Percentiles rank a stretch among this genome's conserved stretches.
phyloP scores from a whole-genome alignment of 2,888 invertebrate species.

The Ophion ellenae region DNA sequence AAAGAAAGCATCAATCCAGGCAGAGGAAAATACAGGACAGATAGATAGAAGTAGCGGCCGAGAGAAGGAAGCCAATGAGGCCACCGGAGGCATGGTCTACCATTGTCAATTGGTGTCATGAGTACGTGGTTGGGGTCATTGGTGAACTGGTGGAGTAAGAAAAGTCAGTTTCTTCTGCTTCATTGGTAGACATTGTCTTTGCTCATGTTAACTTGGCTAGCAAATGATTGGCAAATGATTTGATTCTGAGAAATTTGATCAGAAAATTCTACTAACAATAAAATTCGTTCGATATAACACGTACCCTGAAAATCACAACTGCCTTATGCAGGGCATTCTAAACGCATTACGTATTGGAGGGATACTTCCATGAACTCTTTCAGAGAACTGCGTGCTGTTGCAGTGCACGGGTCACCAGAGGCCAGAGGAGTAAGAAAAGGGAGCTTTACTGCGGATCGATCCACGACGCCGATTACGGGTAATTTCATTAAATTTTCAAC shows the following conservation, averaged over 20 bases:
- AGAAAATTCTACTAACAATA: background rate
- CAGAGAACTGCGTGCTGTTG: slow-evolving; percentile 58
- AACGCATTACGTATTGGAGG: slow-evolving; percentile 56
- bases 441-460: slow-evolving; percentile 69
- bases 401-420: slow-evolving; percentile 59
- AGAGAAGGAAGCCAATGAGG: too few species aligned
- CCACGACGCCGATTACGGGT: slow-evolving; percentile 67
- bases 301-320: slow-evolving; percentile 43
- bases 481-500: slow-evolving; percentile 73
- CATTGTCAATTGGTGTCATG: too few species aligned
- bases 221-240: too few species aligned
- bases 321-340: background rate
- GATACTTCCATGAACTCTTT: slow-evolving; percentile 57
- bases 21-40: too few species aligned
- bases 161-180: too few species aligned
- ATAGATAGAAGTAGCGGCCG: too few species aligned
- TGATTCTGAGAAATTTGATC: background rate
- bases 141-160: too few species aligned
- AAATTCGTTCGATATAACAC: slow-evolving; percentile 28
- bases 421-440: slow-evolving; percentile 36
- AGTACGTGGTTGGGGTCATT: too few species aligned
- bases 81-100: too few species aligned
- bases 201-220: too few species aligned
- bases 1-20: too few species aligned
- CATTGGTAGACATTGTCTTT: too few species aligned